These are phyloP conservation scores for Setophaga kirtlandii DNA, from an alignment of 2,113 vertebrate species.

Conservation along the genomic window DNA sequence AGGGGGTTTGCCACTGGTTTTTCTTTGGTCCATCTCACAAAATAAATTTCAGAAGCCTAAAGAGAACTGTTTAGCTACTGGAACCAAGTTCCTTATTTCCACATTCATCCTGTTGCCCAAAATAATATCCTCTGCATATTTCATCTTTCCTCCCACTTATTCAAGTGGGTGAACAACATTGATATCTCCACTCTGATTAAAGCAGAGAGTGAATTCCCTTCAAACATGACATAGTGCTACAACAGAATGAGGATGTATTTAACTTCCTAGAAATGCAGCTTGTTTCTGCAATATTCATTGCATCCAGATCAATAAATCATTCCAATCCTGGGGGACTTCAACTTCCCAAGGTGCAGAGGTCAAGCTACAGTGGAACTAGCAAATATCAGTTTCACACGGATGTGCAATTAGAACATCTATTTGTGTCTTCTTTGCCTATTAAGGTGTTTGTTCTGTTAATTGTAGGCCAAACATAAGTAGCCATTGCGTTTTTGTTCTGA, in stretches of 20 bases:
- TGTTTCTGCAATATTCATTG: slow-evolving; percentile 65
- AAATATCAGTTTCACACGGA: slow-evolving; percentile 72
- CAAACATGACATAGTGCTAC: slow-evolving; percentile 22
- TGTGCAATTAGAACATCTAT: slow-evolving; percentile 74
- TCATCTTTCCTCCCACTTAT: background rate
- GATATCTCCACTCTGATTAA: background rate
- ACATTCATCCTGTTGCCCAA: background rate
- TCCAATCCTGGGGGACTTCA: slow-evolving; percentile 51
- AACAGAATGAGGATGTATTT: slow-evolving; percentile 47
- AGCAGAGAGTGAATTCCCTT: background rate
- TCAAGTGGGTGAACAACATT: background rate
- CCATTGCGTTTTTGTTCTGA: slow-evolving; percentile 48
- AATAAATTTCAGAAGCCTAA: background rate
- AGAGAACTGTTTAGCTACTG: background rate
- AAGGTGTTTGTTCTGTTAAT: slow-evolving; percentile 72
- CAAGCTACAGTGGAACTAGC: slow-evolving; percentile 64
- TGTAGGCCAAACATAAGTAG: slow-evolving; percentile 63
- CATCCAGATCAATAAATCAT: slow-evolving; percentile 73
- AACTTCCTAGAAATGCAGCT: slow-evolving; percentile 58
- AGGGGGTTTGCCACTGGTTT: rapidly evolving
- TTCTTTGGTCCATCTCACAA: background rate
- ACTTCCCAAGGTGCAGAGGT: slow-evolving; percentile 69
- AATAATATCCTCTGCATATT: background rate
- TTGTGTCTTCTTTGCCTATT: slow-evolving; percentile 71
- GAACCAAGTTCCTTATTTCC: background rate